Evolutionary conservation across 2,888 invertebrate genomes (phyloP), one percentile per base, ranked within the genome.

Genomic region (Lasioglossum marginatum): DNA sequence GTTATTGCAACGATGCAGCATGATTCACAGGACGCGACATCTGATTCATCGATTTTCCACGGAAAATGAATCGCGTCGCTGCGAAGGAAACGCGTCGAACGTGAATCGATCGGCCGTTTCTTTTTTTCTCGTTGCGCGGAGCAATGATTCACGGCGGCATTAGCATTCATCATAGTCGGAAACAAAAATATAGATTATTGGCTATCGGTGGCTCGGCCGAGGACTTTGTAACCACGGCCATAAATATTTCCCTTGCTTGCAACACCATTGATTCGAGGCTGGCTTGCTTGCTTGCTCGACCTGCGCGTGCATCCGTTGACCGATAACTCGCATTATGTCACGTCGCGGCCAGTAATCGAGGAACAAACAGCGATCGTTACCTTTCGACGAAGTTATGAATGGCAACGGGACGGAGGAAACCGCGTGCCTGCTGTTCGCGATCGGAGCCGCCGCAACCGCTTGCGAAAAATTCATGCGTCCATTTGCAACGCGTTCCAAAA

Each of bases 191-290:
- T 77, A 90, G 84, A 88, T 87, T 83, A 89, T 85, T 79, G 80
- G 79, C 79, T 86, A 82, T 88, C 88, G 88, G 70, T 79, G 79
- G 43, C 70, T 52, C 45, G 79, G 27, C 60, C 71, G 88, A 85
- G 84, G 87, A 90, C 87, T 89, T 90, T 90, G 91, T 82, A 91
- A 86, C 87, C 83, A 45, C 48, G 81, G 81, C 86, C 89, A 82
- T 89, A 89, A 90, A 90, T 88, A 90, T 83, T 82, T 90, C 76
- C 48, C 63, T 31, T 27, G 34, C 52, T 86, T 68, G 82, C 70
- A 71, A 52, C 78, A 63, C 80, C 86, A 78, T 82, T 85, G 83
- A 88, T 88, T 81, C 77, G 75, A 40, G 68, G 34, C 66, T 52
- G 34, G 66, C 14, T 52, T 3, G 52, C 52, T 52, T n/a, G 52